These are phyloP conservation scores for Drosophila flavopinicola DNA, from an alignment of 2,888 invertebrate species.

Conservation along the genomic window DNA sequence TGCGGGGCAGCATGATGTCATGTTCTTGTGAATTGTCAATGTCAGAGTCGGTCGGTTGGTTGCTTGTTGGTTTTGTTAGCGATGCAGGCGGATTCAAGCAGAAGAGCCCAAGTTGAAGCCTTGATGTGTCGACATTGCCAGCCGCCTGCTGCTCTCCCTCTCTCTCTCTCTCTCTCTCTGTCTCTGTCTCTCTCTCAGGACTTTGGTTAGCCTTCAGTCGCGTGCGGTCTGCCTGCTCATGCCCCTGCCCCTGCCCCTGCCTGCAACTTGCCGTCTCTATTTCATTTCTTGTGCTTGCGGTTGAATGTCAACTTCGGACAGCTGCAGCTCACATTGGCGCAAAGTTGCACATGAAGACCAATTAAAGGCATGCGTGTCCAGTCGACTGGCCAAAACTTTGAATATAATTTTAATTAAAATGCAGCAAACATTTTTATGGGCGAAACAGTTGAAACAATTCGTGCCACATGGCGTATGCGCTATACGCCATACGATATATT, in stretches of 20 bases:
- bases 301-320: constrained; percentile 62
- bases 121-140: constrained; percentile 48
- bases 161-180: constrained; percentile 3
- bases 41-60: constrained; percentile 52
- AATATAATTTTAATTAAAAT: constrained; percentile 65
- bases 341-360: constrained; percentile 38
- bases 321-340: constrained; percentile 34
- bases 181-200: constrained; percentile 15
- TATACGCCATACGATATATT: no score
- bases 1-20: constrained; percentile 43
- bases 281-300: constrained; percentile 55
- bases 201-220: constrained; percentile 60
- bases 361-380: constrained; percentile 68
- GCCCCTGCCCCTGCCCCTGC: neutral
- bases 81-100: constrained; percentile 40
- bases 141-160: neutral
- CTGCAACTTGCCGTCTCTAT: constrained; percentile 16
- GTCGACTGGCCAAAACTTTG: constrained; percentile 44
- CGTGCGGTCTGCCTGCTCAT: constrained; percentile 59
- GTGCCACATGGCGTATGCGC: constrained; percentile 62
- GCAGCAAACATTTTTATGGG: constrained; percentile 38
- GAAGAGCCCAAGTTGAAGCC: constrained; percentile 29
- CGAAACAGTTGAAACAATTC: constrained; percentile 19
- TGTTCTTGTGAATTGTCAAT: constrained; percentile 69
- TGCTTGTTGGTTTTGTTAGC: constrained; percentile 57